Conservation (phyloP, 1,140 invertebrate species). For the Maconellicoccus hirsutus region DNA sequence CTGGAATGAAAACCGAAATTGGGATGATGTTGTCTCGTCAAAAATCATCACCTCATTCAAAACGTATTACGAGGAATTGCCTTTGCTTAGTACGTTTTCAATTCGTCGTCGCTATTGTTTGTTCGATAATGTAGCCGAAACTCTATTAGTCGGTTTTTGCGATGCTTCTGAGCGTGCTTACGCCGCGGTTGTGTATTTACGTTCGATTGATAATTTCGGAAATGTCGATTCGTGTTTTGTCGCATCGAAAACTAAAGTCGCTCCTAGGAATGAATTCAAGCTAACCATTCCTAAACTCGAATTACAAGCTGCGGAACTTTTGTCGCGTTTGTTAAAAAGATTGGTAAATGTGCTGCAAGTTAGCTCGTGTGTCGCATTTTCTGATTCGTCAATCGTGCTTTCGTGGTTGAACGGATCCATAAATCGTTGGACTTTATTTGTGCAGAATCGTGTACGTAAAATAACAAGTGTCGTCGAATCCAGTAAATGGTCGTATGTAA, state of each 20-base stretch:
- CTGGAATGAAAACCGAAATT: background rate
- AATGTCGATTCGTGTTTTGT: slow-evolving; percentile 24
- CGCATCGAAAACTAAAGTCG: slow-evolving; percentile 26
- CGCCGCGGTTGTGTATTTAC: slow-evolving; percentile 16
- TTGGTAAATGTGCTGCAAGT: background rate
- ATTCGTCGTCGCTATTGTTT: background rate
- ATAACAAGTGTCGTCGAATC: background rate
- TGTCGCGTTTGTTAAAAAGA: background rate
- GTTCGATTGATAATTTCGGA: background rate
- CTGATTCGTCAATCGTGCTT: slow-evolving; percentile 32
- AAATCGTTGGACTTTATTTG: slow-evolving; percentile 30
- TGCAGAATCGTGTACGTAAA: slow-evolving; percentile 10
- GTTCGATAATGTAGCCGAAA: background rate
- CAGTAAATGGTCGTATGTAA: slow-evolving; percentile 30
- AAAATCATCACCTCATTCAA: background rate
- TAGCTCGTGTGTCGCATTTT: slow-evolving; percentile 25
- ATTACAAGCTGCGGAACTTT: slow-evolving; percentile 28
- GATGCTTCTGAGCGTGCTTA: slow-evolving; percentile 17
- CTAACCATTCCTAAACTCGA: slow-evolving; percentile 28
- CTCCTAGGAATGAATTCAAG: slow-evolving; percentile 27
- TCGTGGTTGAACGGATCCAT: slow-evolving; percentile 32
- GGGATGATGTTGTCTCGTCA: background rate
- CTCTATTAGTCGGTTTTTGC: background rate
- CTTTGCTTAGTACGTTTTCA: background rate
- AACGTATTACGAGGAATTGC: background rate